Conservation (phyloP, 1,140 invertebrate genomes). For the Hesperophylax magnus region DNA sequence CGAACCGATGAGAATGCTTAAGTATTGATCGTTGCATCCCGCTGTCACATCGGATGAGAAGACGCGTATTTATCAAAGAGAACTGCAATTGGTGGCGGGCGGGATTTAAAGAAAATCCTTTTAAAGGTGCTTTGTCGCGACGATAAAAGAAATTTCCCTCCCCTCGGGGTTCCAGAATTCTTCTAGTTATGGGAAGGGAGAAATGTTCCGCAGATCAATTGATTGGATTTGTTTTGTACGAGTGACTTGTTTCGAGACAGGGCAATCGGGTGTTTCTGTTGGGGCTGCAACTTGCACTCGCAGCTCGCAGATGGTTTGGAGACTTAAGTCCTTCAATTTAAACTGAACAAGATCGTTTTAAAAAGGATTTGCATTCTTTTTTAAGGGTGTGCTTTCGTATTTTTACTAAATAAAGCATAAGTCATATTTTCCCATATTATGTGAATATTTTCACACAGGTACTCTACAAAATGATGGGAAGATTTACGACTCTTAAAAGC, state of each 20-base stretch:
- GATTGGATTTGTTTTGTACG: conserved; percentile 56
- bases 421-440: neutral
- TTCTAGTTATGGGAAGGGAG: conserved; percentile 25
- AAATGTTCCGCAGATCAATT: conserved; percentile 52
- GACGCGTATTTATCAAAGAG: conserved; percentile 44
- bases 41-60: neutral
- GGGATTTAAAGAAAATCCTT: conserved; percentile 57
- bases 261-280: conserved; percentile 48
- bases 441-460: no score
- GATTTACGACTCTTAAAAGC: no score
- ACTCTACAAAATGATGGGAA: no score
- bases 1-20: no score
- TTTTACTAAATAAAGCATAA: neutral
- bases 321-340: no score
- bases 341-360: no score
- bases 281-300: neutral
- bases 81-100: conserved; percentile 27
- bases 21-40: conserved; percentile 27
- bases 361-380: neutral
- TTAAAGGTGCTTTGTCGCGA: conserved; percentile 57
- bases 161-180: conserved; percentile 27
- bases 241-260: conserved; percentile 54
- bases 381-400: neutral
- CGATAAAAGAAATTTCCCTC: conserved; percentile 58
- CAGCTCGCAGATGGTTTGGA: no score